Evolutionary conservation across 2,888 invertebrate genomes (phyloP), one percentile per base, ranked within the genome.

Genomic region (Sussaba pulchella): DNA sequence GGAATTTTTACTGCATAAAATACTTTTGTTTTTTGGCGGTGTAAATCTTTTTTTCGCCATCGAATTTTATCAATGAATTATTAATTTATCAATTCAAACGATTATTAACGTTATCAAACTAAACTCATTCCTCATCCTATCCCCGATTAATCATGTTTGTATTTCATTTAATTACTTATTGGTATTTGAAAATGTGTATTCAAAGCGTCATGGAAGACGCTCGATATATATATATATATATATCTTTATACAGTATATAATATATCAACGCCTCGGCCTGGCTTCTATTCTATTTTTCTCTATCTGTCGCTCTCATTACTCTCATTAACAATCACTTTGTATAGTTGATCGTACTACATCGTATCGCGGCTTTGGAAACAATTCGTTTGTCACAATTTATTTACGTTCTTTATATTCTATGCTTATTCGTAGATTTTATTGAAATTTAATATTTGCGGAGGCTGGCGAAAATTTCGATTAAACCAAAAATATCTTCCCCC

Each of bases 221-320:
- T 71, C 36, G 66, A 80, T 67, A 71, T 31, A 31, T 31, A 31
- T 31, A 31, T 31, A n/a, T n/a, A n/a, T n/a, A n/a, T n/a, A n/a
- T n/a, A n/a, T n/a, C n/a, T n/a, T n/a, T n/a, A n/a, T n/a, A n/a
- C n/a, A 2, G 6, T 31, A 31, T 6, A 6, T 31, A 31, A 31
- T 31, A 31, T 79, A 71, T 63, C 45, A 74, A 80, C 52, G 79
- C 78, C 74, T 70, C 74, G 71, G 75, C 70, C 59, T 75, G 70
- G 75, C 78, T 79, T 74, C 14, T 76, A 54, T 66, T 79, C 45
- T 43, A 71, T 47, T 67, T 66, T 76, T 76, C 63, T 63, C 45
- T 72, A 61, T 72, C 71, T 80, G 50, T 74, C 47, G 70, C 74
- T 75, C 54, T 70, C 45, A 47, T 64, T 45, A 77, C 47, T 54